Evolutionary conservation across 2,113 vertebrate genomes (phyloP).

Genomic region (Silurus glanis): DNA sequence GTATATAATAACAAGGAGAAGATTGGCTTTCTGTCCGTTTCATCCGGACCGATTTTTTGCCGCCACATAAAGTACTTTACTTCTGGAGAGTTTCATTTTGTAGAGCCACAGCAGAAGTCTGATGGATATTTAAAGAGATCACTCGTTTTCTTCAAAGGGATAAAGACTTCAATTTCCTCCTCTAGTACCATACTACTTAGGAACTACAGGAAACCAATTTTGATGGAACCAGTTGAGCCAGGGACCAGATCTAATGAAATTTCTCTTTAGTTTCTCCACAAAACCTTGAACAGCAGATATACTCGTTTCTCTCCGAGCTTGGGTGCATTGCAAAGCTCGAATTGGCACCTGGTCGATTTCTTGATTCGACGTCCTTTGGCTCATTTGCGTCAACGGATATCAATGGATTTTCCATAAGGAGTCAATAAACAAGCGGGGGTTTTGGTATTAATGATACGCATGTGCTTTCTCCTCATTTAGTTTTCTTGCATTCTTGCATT

Average conservation of each 20-base stretch:
- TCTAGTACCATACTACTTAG: constrained; percentile 37
- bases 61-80: background rate
- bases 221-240: constrained; percentile 24
- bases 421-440: background rate
- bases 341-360: background rate
- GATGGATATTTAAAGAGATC: constrained; percentile 74
- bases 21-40: constrained; percentile 11
- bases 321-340: background rate
- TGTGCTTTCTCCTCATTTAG: too few relatives aligned
- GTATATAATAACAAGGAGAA: constrained; percentile 34
- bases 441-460: background rate
- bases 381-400: background rate
- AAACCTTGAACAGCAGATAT: constrained; percentile 27
- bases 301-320: constrained; percentile 16
- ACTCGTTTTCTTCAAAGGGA: constrained; percentile 29
- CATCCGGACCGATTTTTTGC: constrained; percentile 28
- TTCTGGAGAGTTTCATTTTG: background rate
- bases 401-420: background rate
- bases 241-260: background rate
- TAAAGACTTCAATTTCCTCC: constrained; percentile 33
- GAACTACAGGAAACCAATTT: constrained; percentile 35
- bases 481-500: background rate
- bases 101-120: constrained; percentile 71
- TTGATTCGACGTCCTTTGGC: background rate
- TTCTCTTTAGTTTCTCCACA: constrained; percentile 53